phyloP scores from a whole-genome alignment of 1,140 invertebrate species.

The Brachystomella parvula region DNA sequence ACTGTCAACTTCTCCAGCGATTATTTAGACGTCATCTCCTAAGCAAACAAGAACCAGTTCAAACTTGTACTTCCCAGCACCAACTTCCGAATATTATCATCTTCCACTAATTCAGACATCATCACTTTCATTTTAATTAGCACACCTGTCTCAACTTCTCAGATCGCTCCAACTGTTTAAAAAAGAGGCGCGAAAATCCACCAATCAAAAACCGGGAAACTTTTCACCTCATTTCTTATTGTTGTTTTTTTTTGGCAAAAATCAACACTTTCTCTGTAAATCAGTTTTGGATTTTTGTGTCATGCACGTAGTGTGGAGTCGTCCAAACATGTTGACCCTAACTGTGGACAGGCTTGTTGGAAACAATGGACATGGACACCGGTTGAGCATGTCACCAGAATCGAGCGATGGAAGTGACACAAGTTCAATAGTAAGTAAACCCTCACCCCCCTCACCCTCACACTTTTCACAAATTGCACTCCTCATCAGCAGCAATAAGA shows the following conservation, averaged over 20 bases:
- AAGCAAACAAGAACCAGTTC: neutral
- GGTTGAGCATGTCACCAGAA: conserved; percentile 32
- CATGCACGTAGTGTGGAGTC: conserved; percentile 30
- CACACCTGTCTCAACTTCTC: no score
- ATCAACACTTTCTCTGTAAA: no score
- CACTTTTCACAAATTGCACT: neutral
- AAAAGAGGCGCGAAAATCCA: no score
- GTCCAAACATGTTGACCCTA: conserved; percentile 34
- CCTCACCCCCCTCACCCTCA: conserved; percentile 3
- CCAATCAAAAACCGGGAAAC: no score
- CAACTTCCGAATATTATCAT: no score
- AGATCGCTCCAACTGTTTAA: no score
- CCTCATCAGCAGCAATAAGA: neutral
- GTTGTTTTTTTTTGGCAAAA: no score
- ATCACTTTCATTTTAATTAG: no score
- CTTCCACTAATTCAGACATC: no score
- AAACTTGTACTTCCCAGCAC: no score
- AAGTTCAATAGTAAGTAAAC: conserved; percentile 18
- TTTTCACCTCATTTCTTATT: no score
- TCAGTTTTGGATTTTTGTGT: no score
- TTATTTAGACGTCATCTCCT: conserved; percentile 30
- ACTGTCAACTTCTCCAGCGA: conserved; percentile 7
- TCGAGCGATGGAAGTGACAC: conserved; percentile 28
- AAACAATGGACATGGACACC: conserved; percentile 13
- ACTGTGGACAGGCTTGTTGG: conserved; percentile 36